Conservation (phyloP, 2,888 invertebrate genomes). For the Parnassius apollo region DNA sequence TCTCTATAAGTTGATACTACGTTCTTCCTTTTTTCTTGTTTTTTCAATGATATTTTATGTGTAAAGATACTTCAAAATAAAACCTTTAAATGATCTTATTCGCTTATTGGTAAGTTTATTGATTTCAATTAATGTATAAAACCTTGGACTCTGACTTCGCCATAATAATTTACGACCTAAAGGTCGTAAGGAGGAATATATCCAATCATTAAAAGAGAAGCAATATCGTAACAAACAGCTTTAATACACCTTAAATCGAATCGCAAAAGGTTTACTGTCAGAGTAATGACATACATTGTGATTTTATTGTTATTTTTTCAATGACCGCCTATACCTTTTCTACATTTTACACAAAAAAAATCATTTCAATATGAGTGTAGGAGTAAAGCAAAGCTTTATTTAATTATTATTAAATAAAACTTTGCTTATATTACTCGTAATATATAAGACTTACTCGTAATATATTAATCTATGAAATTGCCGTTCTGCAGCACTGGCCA, state of each 20-base stretch:
- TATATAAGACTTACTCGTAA: no score
- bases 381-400: no score
- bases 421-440: no score
- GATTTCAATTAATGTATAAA: constrained; percentile 51
- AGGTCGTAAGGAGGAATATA: constrained; percentile 33
- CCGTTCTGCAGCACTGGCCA: no score
- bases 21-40: no score
- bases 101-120: background rate
- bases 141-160: constrained; percentile 39
- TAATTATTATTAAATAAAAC: no score
- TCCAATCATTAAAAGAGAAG: constrained; percentile 27
- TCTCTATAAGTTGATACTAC: no score
- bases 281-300: constrained; percentile 18
- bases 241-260: constrained; percentile 26
- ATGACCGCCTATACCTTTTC: constrained; percentile 1
- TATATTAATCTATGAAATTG: no score
- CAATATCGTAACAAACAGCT: constrained; percentile 28
- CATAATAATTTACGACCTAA: constrained; percentile 39
- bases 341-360: background rate
- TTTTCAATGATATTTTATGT: no score
- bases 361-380: no score
- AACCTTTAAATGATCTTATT: background rate
- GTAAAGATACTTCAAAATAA: no score
- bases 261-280: constrained; percentile 20
- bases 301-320: constrained; percentile 13